Base-by-base conservation (phyloP, 1,140 invertebrate species). In the Steinernema feltiae region DNA sequence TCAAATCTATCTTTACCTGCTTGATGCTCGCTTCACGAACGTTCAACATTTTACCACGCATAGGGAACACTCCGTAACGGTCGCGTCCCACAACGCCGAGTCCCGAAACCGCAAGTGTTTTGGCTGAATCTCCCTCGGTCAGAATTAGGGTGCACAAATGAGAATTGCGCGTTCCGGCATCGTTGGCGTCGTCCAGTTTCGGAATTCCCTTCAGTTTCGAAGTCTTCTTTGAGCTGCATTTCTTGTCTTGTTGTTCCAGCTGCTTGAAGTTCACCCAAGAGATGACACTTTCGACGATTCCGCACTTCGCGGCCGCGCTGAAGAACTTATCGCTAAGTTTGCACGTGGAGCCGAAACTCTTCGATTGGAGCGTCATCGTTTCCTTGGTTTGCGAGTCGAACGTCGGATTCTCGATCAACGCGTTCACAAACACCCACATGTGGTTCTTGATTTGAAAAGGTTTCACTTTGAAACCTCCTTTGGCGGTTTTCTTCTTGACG, bases 101-200 rank as follows among this genome's bases (percentile, higher is more conserved):
- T 32, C 96, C 97, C 30, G 95, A 94, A 3, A 99, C 94, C 88
- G 94, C 97, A 87, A 98, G 90, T 0, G 94, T 91, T 88, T 99
- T 99, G 86, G 97, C 97, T 89, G 97, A 99, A 88, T 99, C 97
- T 94, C 97, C 97, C 90, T 99, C 97, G 75, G 97, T 99, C 17
- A 99, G 89, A 80, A 99, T 98, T 0, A 99, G 89, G 0, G 96
- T 98, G 87, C 97, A 99, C 31, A 92, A 90, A 48, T 92, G 88
- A 0, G 94, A 93, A 86, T 92, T 93, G 80, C 90, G 92, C 0
- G 87, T 87, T 30, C 96, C 97, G 35, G 97, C 97, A 85, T 98
- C 93, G 85, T 98, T 98, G 1, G 97, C 97, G 89, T 99, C 97
- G 87, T 98, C 95, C 75, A 99, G 88, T 88, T 99, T 99, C 0